phyloP scores from a whole-genome alignment of 2,113 vertebrate species.

The Hyperopisus bebe region DNA sequence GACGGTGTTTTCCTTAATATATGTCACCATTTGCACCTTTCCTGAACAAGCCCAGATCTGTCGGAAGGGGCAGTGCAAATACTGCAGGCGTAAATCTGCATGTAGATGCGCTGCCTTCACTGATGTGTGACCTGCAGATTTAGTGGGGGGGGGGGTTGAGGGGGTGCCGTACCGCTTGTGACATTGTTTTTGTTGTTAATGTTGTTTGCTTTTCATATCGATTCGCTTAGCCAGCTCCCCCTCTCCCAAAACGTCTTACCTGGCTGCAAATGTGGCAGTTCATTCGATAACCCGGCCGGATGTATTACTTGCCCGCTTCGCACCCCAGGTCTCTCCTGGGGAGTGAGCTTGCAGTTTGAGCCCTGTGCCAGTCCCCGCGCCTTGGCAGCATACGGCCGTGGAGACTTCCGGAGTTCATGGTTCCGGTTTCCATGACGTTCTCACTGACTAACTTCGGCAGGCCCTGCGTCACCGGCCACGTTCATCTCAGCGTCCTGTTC shows the following conservation, averaged over 20 bases:
- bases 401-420: background rate
- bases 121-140: background rate
- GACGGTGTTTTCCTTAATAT: background rate
- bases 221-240: background rate
- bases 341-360: background rate
- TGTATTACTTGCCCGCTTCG: background rate
- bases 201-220: background rate
- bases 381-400: background rate
- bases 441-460: background rate
- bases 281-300: background rate
- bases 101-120: background rate
- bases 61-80: background rate
- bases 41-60: background rate
- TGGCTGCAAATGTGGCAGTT: conserved; percentile 3
- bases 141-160: background rate
- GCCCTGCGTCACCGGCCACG: background rate
- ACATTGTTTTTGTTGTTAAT: background rate
- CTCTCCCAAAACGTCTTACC: background rate
- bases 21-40: background rate
- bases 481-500: background rate
- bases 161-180: background rate
- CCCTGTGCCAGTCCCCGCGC: background rate
- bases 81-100: background rate
- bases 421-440: background rate
- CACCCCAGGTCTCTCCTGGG: background rate